These are phyloP conservation scores for Tolmerus cingulatus DNA, from an alignment of 2,888 invertebrate species.

Conservation along the genomic window DNA sequence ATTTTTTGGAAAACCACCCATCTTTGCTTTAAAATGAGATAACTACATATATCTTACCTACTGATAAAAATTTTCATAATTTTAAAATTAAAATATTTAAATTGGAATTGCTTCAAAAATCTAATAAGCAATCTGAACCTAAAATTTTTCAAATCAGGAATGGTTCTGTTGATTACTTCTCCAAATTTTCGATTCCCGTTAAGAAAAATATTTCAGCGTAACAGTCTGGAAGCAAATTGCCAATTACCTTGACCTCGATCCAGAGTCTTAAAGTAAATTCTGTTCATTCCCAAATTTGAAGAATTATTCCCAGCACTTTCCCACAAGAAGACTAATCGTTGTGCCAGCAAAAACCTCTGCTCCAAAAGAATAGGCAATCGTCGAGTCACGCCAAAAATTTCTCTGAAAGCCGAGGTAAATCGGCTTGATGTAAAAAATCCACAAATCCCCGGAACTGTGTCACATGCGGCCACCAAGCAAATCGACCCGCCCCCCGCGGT, in stretches of 20 bases:
- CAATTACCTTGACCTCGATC: background rate
- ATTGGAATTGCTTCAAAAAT: too few relatives aligned
- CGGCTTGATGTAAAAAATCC: background rate
- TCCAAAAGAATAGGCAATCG: background rate
- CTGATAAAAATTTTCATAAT: too few relatives aligned
- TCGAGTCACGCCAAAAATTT: background rate
- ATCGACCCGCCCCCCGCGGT: background rate
- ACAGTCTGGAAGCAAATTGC: background rate
- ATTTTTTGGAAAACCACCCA: too few relatives aligned
- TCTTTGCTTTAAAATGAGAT: too few relatives aligned
- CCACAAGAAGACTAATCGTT: background rate
- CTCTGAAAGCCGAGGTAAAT: background rate
- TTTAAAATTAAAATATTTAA: too few relatives aligned
- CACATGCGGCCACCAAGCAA: background rate
- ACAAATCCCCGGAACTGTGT: background rate
- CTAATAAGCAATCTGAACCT: background rate
- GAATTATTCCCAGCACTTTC: background rate
- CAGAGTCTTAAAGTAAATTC: background rate
- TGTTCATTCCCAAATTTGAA: background rate
- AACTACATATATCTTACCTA: too few relatives aligned
- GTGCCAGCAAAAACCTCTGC: background rate
- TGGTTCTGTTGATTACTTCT: background rate
- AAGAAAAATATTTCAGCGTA: background rate
- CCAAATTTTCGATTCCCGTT: background rate
- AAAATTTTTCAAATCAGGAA: background rate